These are phyloP conservation scores for Eupleurogrammus muticus DNA, from an alignment of 2,797 vertebrate genomes.

Conservation along the genomic window DNA sequence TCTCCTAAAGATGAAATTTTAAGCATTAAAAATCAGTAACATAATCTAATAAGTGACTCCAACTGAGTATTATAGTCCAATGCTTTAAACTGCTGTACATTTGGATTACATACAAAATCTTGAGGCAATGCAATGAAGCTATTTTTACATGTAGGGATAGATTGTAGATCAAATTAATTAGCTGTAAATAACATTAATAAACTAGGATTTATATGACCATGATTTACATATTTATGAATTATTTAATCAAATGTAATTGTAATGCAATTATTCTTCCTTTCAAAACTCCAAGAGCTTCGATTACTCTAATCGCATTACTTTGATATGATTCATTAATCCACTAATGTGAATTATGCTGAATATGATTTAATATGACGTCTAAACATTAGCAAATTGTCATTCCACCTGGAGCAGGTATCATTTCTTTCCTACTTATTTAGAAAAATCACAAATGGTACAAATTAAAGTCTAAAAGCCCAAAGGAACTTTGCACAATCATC, in stretches of 20 bases:
- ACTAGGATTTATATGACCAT: neutral
- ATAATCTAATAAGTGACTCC: slow-evolving; percentile 4
- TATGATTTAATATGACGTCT: slow-evolving; percentile 39
- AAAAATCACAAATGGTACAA: neutral
- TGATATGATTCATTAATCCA: slow-evolving; percentile 39
- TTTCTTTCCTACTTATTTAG: slow-evolving; percentile 4
- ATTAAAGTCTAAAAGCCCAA: neutral
- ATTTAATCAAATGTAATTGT: neutral
- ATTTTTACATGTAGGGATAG: neutral
- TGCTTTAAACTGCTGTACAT: neutral
- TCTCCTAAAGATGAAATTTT: neutral
- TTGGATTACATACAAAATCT: neutral
- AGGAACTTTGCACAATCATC: neutral
- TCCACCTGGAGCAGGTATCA: slow-evolving; percentile 9
- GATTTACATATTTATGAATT: neutral
- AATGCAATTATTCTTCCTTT: slow-evolving; percentile 24
- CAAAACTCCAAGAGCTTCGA: slow-evolving; percentile 8
- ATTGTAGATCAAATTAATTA: slow-evolving; percentile 7
- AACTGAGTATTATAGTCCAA: neutral
- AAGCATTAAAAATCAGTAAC: neutral
- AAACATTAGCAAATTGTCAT: slow-evolving; percentile 17
- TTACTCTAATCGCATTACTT: slow-evolving; percentile 43
- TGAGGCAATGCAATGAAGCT: neutral
- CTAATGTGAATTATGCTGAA: slow-evolving; percentile 33
- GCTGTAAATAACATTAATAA: slow-evolving; percentile 4